A percentile compares a stretch with the other conserved stretches of the same genome.
Evolutionary conservation across 1,140 invertebrate genomes (phyloP).

Genomic region (Drosophila nigrodunni): DNA sequence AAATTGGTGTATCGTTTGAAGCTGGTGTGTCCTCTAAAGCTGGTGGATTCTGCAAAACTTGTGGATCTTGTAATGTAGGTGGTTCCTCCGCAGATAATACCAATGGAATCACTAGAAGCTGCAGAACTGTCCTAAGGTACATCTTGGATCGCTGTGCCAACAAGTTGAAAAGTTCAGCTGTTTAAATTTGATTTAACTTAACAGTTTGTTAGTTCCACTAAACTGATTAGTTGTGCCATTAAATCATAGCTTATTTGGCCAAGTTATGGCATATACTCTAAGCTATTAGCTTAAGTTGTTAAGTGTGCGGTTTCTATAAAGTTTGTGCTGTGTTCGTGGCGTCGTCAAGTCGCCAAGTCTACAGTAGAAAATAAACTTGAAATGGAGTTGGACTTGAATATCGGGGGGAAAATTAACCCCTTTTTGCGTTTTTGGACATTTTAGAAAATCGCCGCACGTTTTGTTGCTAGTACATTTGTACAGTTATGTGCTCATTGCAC

Average conservation of each 20-base stretch:
- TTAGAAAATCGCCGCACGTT: slow-evolving; percentile 76
- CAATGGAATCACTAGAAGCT: background rate
- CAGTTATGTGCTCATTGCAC: slow-evolving; percentile 74
- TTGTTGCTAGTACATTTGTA: slow-evolving; percentile 80
- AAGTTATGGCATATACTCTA: slow-evolving; percentile 10
- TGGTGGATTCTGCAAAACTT: too few relatives aligned
- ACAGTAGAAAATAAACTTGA: slow-evolving; percentile 2
- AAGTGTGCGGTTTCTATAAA: background rate
- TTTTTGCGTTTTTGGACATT: slow-evolving; percentile 41
- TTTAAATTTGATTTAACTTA: background rate
- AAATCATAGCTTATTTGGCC: slow-evolving; percentile 5
- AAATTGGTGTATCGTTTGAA: too few relatives aligned
- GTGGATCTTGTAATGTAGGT: too few relatives aligned
- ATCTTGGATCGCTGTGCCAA: background rate
- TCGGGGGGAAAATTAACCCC: slow-evolving; percentile 9
- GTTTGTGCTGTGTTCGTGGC: slow-evolving; percentile 43
- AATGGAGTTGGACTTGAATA: background rate
- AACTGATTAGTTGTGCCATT: slow-evolving; percentile 37
- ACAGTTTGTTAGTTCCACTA: background rate
- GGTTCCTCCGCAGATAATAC: too few relatives aligned
- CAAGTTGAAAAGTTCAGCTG: background rate
- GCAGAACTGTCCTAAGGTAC: background rate
- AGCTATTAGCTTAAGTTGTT: background rate
- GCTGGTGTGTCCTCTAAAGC: too few relatives aligned
- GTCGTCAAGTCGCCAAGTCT: slow-evolving; percentile 44